Base-by-base conservation (phyloP, 1,140 invertebrate genomes). In the Xylocopa sonorina region DNA sequence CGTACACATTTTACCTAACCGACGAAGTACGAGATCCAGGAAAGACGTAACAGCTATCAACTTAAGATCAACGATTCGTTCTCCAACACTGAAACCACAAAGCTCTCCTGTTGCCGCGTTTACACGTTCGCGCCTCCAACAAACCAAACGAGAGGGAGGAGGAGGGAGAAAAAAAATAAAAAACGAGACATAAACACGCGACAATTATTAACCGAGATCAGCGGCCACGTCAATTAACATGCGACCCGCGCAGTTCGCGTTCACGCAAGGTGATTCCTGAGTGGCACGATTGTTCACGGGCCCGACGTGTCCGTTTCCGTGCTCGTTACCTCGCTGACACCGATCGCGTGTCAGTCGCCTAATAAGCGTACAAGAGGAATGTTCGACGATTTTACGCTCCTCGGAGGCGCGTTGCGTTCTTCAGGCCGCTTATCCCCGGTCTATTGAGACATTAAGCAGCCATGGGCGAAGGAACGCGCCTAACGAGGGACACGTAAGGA, bases 241-340 rank as follows among this genome's bases (percentile, higher is more conserved):
- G 81, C 71, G n/a, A 29, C 67, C 18, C 7, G 7, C 16, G 73
- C 46, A 16, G n/a, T 4, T 51, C 12, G 14, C 27, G 18, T 76
- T 76, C 77, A 51, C 48, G 67, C 74, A 34, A 84, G 66, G 53
- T 58, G 82, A 80, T 84, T 73, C 24, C 46, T 72, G 71, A 84
- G 66, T 51, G 83, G 68, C 77, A 66, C 46, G 51, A 76, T 80
- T 75, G 53, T 50, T 73, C 46, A 34, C 12, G 48, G 18, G 16
- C 4, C 34, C 38, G 51, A 64, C 53, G 48, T 80, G 32, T 75
- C 76, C 68, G 41, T 67, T 83, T 51, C 48, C 27, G 46, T 43
- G 50, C 48, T 76, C 71, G 41, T 80, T 83, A 57, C 50, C 32
- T 5, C n/a, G 46, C 21, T 41, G 69, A 51, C 57, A 32, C 57